Base-by-base conservation (phyloP, 2,888 invertebrate species). In the Neoscelio sp. region DNA sequence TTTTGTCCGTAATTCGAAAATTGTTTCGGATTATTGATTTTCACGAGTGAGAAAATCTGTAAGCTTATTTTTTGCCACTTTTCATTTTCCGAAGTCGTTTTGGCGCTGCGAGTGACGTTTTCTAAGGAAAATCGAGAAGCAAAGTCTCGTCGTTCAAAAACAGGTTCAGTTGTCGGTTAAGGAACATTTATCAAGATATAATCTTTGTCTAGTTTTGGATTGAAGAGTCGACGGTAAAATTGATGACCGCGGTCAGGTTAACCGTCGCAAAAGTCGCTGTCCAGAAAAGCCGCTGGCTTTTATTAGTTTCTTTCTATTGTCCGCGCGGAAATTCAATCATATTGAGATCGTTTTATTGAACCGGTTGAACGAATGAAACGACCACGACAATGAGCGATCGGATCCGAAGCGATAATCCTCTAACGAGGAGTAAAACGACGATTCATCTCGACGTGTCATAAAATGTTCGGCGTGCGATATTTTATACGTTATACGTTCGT, bases 241-340 rank as follows among this genome's bases (percentile, higher is more conserved):
- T 54, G 73, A 54, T 48, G 64, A 50, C 54, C 46, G 18, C 46
- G 20, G 20, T 54, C 52, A 62, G 70, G 48, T 56, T 54, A 52
- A 33, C 46, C 73, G 54, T 54, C 44, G 64, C 46, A 18, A 23
- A 52, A 71, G 33, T 62, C 50, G 26, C 38, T 8, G 3, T 38
- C 13, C 38, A 3, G 10, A 1, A 13, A 38, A 38, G 4, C 38
- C 13, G 1, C 38, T 13, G 60, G 52, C 50, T 71, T 71, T 71
- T 71, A 71, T 71, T 62, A 71, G 62, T 71, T 71, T 44, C 62
- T 52, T 52, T 20, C 18, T 35, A 71, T 71, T 71, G 71, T 71
- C 13, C 70, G 62, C 20, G 30, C 38, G 42, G 48, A 60, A 71
- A 71, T 71, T 71, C 70, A 71, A 71, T 71, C 62, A 62, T 62